Evolutionary conservation across 2,888 invertebrate species (phyloP).

Genomic region (Euphydryas editha): DNA sequence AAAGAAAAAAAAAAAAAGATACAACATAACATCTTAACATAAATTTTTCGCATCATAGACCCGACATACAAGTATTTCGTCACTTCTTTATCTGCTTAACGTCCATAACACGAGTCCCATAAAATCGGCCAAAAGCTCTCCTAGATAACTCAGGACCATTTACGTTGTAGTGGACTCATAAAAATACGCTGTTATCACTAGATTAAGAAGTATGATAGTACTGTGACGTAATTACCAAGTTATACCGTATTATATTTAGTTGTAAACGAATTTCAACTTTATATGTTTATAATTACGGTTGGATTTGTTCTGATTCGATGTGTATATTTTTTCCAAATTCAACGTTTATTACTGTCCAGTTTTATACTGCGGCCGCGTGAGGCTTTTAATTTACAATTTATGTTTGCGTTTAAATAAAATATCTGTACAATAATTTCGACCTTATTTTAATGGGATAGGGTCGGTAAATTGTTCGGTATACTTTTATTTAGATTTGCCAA

Average conservation of each 20-base stretch:
- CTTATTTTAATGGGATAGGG: constrained; percentile 7
- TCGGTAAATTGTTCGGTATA: not conserved
- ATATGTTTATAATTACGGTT: constrained; percentile 35
- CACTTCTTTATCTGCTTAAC: constrained; percentile 14
- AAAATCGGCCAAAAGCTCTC: constrained; percentile 50
- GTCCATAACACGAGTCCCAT: constrained; percentile 43
- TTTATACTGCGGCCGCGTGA: constrained; percentile 50
- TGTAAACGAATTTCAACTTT: constrained; percentile 37
- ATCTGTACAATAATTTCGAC: constrained; percentile 25
- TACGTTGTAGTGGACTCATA: constrained; percentile 52
- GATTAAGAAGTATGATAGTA: constrained; percentile 58
- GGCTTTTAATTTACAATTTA: constrained; percentile 46
- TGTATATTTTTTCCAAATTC: constrained; percentile 37
- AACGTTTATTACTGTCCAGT: constrained; percentile 53
- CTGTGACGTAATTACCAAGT: constrained; percentile 49
- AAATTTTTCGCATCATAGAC: not conserved
- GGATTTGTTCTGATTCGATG: constrained; percentile 19
- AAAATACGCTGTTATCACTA: constrained; percentile 52
- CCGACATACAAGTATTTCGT: not conserved
- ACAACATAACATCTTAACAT: not conserved
- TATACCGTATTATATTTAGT: not conserved
- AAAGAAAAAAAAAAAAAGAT: not conserved
- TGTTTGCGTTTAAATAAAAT: constrained; percentile 28
- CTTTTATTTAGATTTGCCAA: constrained; percentile 21
- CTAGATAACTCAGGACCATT: constrained; percentile 54